Evolutionary conservation across 2,113 vertebrate genomes (phyloP), one percentile per base, ranked within the genome.

Genomic region (Ptilonorhynchus violaceus): DNA sequence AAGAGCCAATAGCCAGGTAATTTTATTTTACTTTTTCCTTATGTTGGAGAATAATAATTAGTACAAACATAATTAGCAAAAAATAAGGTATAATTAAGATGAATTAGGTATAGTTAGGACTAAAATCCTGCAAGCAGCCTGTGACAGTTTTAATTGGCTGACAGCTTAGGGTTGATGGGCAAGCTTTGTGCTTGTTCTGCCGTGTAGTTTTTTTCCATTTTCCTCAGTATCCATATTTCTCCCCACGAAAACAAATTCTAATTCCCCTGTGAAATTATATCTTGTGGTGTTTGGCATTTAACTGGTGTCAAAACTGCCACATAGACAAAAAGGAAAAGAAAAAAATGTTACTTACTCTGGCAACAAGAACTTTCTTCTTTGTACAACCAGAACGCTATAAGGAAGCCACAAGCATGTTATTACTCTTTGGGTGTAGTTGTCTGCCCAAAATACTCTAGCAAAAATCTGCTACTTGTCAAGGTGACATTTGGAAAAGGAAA

Each of bases 371-470:
- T 69, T 95, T 97, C 92, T 67, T 97, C 12, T 92, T 94, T 80
- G 35, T 35, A 78, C 97, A 97, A 22, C 91, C 91, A 72, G 96
- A 96, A 60, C 81, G 72, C 97, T 97, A 84, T 67, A 82, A 88
- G 85, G n/a, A 33, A 91, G 28, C 7, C 63, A 91, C 41, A 93
- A 58, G 22, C 9, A 27, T 39, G 11, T 85, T 80, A 73, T 11
- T 66, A 37, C 17, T 58, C 77, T n/a, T 41, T 10, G 59, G 44
- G 24, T n/a, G 33, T 39, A 82, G 18, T 7, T 33, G 31, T 42
- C 24, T 15, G 58, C 21, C 69, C 1, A 2, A 63, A 92, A 76
- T 27, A 73, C n/a, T 80, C 88, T 2, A 85, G 18, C 8, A 53
- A 80, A 68, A 66, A 42, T 37, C 24, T 85, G 41, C 28, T 59